These are phyloP conservation scores for Nipponacmea schrenckii DNA, from an alignment of 2,888 invertebrate species.

Conservation along the genomic window DNA sequence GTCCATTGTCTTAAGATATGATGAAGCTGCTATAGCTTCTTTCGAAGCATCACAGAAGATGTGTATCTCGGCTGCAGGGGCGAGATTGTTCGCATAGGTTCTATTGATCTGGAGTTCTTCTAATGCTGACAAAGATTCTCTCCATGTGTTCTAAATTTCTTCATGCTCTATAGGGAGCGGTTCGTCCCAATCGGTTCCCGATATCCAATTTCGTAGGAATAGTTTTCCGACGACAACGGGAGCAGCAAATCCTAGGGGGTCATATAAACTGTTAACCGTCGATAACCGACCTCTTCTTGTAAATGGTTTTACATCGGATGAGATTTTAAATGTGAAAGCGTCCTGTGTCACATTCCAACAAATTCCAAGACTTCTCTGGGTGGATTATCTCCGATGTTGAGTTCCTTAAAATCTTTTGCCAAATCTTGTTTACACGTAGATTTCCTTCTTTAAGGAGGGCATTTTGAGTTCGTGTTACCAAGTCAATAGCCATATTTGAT, in stretches of 20 bases:
- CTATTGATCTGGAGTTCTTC: not conserved
- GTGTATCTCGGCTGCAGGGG: constrained; percentile 5
- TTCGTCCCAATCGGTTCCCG: not conserved
- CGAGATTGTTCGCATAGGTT: constrained; percentile 22
- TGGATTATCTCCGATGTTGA: not conserved
- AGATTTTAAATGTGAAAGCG: constrained; percentile 9
- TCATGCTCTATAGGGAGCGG: not conserved
- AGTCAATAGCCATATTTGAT: constrained; percentile 14
- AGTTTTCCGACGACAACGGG: not conserved
- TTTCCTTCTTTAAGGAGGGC: constrained; percentile 23
- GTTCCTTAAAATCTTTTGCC: constrained; percentile 21
- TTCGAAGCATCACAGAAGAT: not conserved
- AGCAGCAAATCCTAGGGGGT: not conserved
- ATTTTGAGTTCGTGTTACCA: constrained; percentile 25
- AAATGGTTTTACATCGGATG: constrained; percentile 2
- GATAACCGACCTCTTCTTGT: constrained; percentile 18
- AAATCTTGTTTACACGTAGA: constrained; percentile 21
- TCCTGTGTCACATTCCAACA: constrained; percentile 18
- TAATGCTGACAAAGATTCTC: not conserved
- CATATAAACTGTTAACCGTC: not conserved
- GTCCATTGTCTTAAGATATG: constrained; percentile 10
- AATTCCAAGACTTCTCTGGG: constrained; percentile 26
- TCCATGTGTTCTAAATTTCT: not conserved
- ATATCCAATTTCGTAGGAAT: not conserved
- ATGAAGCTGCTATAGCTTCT: not conserved